Base-by-base conservation (phyloP, 2,113 vertebrate genomes). In the Pituophis catenifer region DNA sequence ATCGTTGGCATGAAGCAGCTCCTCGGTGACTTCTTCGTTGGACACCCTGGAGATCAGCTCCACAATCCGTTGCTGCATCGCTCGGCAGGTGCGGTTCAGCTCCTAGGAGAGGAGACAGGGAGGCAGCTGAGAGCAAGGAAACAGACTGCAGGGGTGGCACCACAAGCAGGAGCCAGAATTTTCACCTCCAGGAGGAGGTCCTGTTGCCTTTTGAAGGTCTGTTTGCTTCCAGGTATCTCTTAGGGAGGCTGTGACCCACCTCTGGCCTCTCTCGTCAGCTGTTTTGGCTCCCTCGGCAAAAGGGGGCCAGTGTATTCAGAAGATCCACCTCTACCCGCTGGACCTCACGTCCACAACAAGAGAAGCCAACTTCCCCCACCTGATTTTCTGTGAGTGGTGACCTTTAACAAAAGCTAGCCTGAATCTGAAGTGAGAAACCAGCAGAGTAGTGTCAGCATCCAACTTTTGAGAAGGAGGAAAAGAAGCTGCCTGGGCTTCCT, bases 21-120 rank as follows among this genome's bases (percentile, higher is more conserved):
- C 99, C 97, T 99, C 99, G 0, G 99, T 99, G 96, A 99, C 98
- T 54, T 99, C 98, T 97, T 99, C 99, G 0, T 99, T 99, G 95
- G 99, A 98, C 94, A 99, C 98, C 7, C 99, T 97, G 91, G 99
- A 99, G 97, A 99, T 98, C 94, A 99, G 99, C 97, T 99, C 99
- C 96, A 99, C 97, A 53, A 99, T 98, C 95, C 99, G 98, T 95
- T 99, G 99, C 97, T 99, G 99, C 99, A 99, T 99, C 92, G 98
- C 98, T 96, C 99, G 98, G 94, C 99, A 99, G 65, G 99, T 99
- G 96, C 99, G 97, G 98, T 99, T 99, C 97, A 99, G 97, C 94
- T 99, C 99, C 99, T 99, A 92, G 94, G 93, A 94, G 93, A 94
- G 97, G 24, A 94, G 97, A 26, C 89, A 26, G 58, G 62, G 8